Evolutionary conservation across 2,888 invertebrate genomes (phyloP).

Genomic region (Chrysolina haemoptera): DNA sequence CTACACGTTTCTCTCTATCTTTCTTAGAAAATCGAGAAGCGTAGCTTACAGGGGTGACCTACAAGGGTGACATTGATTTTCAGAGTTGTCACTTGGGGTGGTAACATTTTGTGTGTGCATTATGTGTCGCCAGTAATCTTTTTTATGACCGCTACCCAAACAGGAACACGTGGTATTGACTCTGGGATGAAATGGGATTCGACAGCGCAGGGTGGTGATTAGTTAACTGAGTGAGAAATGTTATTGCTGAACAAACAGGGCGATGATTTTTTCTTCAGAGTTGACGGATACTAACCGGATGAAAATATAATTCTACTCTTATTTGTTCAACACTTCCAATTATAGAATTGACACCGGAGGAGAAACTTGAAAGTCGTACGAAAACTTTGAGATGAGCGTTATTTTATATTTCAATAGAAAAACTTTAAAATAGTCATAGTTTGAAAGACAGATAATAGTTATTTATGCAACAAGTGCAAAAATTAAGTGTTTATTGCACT

Average conservation of each 20-base stretch:
- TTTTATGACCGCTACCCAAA: conserved; percentile 42
- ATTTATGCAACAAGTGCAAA: no score
- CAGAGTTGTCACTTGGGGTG: conserved; percentile 51
- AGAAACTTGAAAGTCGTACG: no score
- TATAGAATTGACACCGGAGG: no score
- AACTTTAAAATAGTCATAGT: no score
- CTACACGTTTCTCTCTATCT: conserved; percentile 9
- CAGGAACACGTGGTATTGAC: conserved; percentile 38
- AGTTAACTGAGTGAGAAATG: conserved; percentile 41
- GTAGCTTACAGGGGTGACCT: conserved; percentile 46
- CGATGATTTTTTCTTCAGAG: conserved; percentile 26
- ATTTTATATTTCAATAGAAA: no score
- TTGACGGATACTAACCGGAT: conserved; percentile 5
- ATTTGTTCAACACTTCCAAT: conserved; percentile 6
- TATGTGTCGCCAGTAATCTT: conserved; percentile 41
- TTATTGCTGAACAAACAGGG: conserved; percentile 40
- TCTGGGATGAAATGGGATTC: conserved; percentile 30
- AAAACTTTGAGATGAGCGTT: no score
- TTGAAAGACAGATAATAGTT: no score
- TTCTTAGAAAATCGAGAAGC: conserved; percentile 33
- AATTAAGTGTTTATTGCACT: no score
- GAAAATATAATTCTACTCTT: conserved; percentile 17
- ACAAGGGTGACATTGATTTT: conserved; percentile 58
- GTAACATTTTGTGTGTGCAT: conserved; percentile 44
- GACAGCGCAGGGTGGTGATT: conserved; percentile 36